Evolutionary conservation across 1,140 invertebrate species (phyloP), one percentile per base, ranked within the genome.

Genomic region (Calliphora vicina): DNA sequence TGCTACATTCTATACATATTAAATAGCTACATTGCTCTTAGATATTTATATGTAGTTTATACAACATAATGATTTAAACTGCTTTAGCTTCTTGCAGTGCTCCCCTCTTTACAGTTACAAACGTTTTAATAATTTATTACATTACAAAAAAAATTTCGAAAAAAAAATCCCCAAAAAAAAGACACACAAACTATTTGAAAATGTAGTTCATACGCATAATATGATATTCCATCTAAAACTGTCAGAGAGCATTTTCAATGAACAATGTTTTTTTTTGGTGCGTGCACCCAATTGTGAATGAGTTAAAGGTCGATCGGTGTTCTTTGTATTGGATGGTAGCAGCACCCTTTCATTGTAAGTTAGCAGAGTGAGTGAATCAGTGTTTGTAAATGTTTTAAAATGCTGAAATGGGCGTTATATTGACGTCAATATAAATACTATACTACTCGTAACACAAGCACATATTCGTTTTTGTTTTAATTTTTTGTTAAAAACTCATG

Each of bases 241-340:
- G 61, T 67, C 61, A 67, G 61, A 67, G 20, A 10, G n/a, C 6
- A 5, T 8, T 3, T 50, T 50, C 3, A 50, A 17, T 50, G 12
- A 3, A 50, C 45, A 35, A 35, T 5, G 35, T 35, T 35, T 35
- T 9, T n/a, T 50, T 10, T 25, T 67, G 20, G 61, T 67, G 61
- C 61, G 61, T 67, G 61, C 61, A 67, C 23, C 23, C 61, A 67
- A 67, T 67, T 67, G 61, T 67, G 61, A 67, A 67, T 67, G 20
- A 67, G 61, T 67, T 67, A 67, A 67, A 67, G 61, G 61, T 67
- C 61, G 50, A 57, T 57, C 50, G 61, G 61, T 67, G 17, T 67
- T 67, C 61, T 67, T 67, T 67, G 5, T 67, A 67, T 23, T n/a
- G n/a, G n/a, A n/a, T n/a, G n/a, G n/a, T n/a, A n/a, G n/a, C n/a